These are phyloP conservation scores for Pseudonaja textilis DNA, from an alignment of 2,113 vertebrate genomes.

Conservation along the genomic window DNA sequence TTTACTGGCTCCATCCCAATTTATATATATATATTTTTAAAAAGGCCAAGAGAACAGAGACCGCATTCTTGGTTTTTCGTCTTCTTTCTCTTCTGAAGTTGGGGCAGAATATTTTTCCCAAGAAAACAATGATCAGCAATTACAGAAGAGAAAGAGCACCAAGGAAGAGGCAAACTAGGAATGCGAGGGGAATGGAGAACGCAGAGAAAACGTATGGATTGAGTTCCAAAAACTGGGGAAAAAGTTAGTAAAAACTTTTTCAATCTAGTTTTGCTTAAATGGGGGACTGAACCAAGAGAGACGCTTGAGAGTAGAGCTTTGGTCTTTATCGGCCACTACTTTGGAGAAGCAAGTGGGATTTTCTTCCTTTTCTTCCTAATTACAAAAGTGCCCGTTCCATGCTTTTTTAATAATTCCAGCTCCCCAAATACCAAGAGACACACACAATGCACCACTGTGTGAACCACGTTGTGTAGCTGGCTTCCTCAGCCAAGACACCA, in stretches of 20 bases:
- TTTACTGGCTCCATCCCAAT: background rate
- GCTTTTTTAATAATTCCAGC: background rate
- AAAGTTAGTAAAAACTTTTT: background rate
- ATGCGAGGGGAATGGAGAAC: background rate
- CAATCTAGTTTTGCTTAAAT: background rate
- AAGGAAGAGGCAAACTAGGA: background rate
- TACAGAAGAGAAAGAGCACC: background rate
- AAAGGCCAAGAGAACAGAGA: background rate
- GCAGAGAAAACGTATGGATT: background rate
- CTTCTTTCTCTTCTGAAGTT: background rate
- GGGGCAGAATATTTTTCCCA: background rate
- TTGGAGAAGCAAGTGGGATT: background rate
- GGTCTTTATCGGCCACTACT: background rate
- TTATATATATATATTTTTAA: background rate
- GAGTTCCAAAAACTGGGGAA: background rate
- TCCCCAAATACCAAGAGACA: background rate
- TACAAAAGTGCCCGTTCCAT: background rate
- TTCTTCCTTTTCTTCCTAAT: background rate
- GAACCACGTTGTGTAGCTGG: background rate
- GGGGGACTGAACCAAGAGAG: fast-evolving
- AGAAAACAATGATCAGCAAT: background rate
- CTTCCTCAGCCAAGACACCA: too few species aligned
- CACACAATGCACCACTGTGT: background rate
- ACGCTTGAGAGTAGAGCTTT: background rate
- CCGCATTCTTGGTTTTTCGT: background rate